phyloP scores from a whole-genome alignment of 2,888 invertebrate species.

The Ditylenchus weischeri region DNA sequence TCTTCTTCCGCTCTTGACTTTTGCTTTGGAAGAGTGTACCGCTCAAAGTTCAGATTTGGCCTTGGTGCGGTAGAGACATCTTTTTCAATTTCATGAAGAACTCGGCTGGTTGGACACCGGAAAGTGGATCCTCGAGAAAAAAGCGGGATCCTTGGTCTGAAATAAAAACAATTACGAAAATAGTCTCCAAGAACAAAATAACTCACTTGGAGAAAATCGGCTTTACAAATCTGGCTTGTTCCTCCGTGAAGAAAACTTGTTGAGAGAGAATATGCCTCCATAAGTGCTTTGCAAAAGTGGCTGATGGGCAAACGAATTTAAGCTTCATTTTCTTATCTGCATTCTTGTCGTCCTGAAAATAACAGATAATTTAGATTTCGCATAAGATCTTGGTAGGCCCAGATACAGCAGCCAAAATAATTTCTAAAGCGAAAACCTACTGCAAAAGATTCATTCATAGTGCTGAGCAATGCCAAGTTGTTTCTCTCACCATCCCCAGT shows the following conservation, averaged over 20 bases:
- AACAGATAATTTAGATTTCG: no score
- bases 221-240: constrained; percentile 42
- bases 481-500: constrained; percentile 5
- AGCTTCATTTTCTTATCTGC: constrained; percentile 63
- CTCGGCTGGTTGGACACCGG: constrained; percentile 49
- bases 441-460: constrained; percentile 15
- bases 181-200: neutral
- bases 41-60: neutral
- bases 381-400: no score
- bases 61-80: constrained; percentile 17
- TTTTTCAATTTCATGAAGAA: constrained; percentile 47
- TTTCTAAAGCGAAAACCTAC: neutral
- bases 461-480: constrained; percentile 20
- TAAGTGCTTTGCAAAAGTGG: constrained; percentile 86
- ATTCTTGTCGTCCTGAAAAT: constrained; percentile 7
- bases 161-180: constrained; percentile 9
- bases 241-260: constrained; percentile 84
- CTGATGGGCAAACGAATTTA: constrained; percentile 89
- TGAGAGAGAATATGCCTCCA: constrained; percentile 97
- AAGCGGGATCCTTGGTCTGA: constrained; percentile 15
- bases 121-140: constrained; percentile 52
- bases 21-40: constrained; percentile 16
- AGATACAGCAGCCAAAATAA: neutral
- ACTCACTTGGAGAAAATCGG: constrained; percentile 48
- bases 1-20: constrained; percentile 12